A percentile compares a stretch with the other conserved stretches of the same genome.
Conservation (phyloP, 2,797 vertebrate species). For the Cyclura pinguis region DNA sequence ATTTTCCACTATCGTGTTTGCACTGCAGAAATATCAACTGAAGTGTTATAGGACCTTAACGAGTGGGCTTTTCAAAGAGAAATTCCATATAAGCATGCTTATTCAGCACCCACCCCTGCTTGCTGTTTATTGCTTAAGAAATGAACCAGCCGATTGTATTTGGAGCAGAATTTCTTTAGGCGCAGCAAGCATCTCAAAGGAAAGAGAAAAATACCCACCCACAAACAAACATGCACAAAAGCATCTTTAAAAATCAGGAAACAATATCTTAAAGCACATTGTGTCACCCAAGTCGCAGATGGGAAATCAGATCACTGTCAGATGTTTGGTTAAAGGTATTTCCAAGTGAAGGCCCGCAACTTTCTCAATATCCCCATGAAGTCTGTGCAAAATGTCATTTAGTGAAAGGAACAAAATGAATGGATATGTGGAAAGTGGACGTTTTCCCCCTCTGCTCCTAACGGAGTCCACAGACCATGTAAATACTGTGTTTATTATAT, state of each 20-base stretch:
- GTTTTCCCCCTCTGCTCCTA: conserved; percentile 57
- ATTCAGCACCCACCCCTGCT: conserved; percentile 83
- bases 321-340: conserved; percentile 76
- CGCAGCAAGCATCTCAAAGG: conserved; percentile 68
- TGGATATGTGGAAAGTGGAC: conserved; percentile 78
- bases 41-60: conserved; percentile 82
- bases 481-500: conserved; percentile 87
- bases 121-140: conserved; percentile 83
- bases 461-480: conserved; percentile 78
- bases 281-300: conserved; percentile 55
- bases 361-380: neutral
- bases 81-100: conserved; percentile 87
- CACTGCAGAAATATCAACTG: conserved; percentile 84
- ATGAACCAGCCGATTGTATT: conserved; percentile 77
- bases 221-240: conserved; percentile 34
- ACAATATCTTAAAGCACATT: conserved; percentile 76
- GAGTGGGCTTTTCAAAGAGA: conserved; percentile 82
- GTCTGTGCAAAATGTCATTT: conserved; percentile 63
- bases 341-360: conserved; percentile 55
- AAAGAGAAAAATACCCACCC: conserved; percentile 49
- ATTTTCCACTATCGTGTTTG: conserved; percentile 85
- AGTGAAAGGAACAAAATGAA: conserved; percentile 77
- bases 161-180: conserved; percentile 71
- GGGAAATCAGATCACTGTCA: conserved; percentile 77
- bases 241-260: conserved; percentile 72